Base-by-base conservation (phyloP, 37 sponge, comb jelly and placozoan species). In the Agelas oroides region DNA sequence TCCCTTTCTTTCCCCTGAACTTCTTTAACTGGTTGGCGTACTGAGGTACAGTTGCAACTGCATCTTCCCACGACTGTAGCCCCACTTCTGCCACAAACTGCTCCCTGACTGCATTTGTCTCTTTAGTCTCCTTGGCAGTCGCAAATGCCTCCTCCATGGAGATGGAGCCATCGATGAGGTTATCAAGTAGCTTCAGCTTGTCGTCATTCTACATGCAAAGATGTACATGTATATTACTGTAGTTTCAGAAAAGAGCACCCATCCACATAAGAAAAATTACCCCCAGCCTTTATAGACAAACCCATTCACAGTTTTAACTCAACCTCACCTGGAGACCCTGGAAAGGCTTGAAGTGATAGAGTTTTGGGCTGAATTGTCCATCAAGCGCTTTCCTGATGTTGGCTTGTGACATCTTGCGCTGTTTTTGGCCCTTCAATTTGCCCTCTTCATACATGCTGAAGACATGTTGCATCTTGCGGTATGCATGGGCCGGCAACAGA, bases 31-130 rank as follows among this genome's bases (percentile, higher is more conserved):
- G 34, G 20, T 28, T 27, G 70, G 70, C 16, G 35, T 33, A 68
- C 70, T 68, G 31, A 33, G 70, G 70, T 12, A 68, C 6, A 68
- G 70, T 6, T 2, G 5, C 70, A 33, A 32, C 35, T 34, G 70
- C 70, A 30, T 68, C 70, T 8, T 68, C 70, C 70, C 70, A 68
- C 5, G 35, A 30, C 70, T 68, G 6, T 68, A 68, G 35, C 70
- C 35, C 70, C n/a, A 68, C 70, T 21, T 32, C 70, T 31, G n/a
- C 35, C 70, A 68, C 31, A 32, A 68, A 68, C 20, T 24, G 31
- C 35, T 68, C 70, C 35, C 28, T 68, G 12, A 32, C 35, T 3
- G 20, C 31, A 33, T 12, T 27, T 6, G 16, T 33, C 5, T 32
- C 35, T 17, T 68, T 68, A 2, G 28, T 27, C 20, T 68, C 5